Base-by-base conservation (phyloP, 2,797 vertebrate genomes). In the Galago senegalensis region DNA sequence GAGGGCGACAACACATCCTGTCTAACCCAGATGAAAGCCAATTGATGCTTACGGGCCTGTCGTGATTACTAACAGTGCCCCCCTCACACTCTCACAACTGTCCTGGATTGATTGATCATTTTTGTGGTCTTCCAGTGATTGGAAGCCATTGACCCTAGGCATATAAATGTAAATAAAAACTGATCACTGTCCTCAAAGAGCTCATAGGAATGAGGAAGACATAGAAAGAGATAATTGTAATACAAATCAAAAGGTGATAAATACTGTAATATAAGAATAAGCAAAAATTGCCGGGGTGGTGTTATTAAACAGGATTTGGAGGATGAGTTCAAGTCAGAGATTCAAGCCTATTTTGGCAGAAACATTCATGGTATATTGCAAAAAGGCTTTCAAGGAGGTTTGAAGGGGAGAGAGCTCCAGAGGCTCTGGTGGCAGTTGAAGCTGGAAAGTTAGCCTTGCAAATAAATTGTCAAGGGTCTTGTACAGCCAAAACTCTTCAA, bases 381-480 rank as follows among this genome's bases (percentile, higher is more conserved):
- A 23, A 88, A 90, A 77, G 20, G 34, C 14, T 7, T 46, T 43
- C 53, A 76, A 34, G 21, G 14, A 37, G 5, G 31, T 12, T 7
- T 31, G 4, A 29, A 72, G 2, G 11, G 12, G 37, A 65, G 37
- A 79, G 58, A 61, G 80, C 13, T 43, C 61, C 20, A 16, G 16
- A 34, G 58, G 29, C 20, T 85, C 72, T 61, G 31, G 23, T 46
- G 49, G 73, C 27, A 69, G 23, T 0, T 75, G 73, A 79, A 34
- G 18, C 21, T 61, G 12, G 92, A 92, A 92, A 79, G 72, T 46
- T 46, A 85, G 63, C 27, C 88, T 95, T 81, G 76, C 81, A 95
- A 86, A 96, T 34, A 91, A 90, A 77, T 23, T 27, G 61, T 53
- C 70, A 56, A 76, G 34, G 27, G 21, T 58, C 90, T 93, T 61